Conservation (phyloP, 2,888 invertebrate species). For the Sphinx pinastri region DNA sequence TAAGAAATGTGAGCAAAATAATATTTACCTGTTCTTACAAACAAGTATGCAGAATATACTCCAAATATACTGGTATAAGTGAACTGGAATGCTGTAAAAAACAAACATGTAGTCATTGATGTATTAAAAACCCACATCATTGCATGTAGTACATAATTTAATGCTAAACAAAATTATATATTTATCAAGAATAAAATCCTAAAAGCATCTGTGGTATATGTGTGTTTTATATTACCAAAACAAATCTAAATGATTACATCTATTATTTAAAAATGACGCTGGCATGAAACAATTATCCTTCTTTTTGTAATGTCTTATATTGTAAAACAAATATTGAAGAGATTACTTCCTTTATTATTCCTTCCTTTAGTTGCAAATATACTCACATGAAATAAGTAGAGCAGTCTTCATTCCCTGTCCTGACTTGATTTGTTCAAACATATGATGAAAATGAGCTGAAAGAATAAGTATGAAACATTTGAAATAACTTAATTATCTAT, state of each 20-base stretch:
- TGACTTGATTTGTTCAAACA: constrained; percentile 89
- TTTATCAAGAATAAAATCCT: neutral
- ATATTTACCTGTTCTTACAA: constrained; percentile 90
- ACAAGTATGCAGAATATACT: constrained; percentile 96
- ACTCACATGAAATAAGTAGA: constrained; percentile 89
- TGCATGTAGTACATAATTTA: too few relatives aligned
- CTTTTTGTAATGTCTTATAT: neutral
- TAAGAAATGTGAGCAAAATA: constrained; percentile 8
- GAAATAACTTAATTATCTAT: neutral
- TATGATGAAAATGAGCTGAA: constrained; percentile 96
- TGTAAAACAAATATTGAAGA: constrained; percentile 1
- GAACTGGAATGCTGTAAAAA: constrained; percentile 91
- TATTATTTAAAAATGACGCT: too few relatives aligned
- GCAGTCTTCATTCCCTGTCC: constrained; percentile 89
- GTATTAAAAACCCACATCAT: too few relatives aligned
- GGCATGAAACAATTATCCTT: too few relatives aligned
- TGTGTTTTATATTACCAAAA: too few relatives aligned
- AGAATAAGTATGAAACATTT: constrained; percentile 40
- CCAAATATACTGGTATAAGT: constrained; percentile 96
- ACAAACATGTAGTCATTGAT: constrained; percentile 28
- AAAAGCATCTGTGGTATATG: too few relatives aligned
- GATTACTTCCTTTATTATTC: too few relatives aligned
- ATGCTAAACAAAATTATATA: neutral
- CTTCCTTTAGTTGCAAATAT: constrained; percentile 1
- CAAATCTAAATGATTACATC: too few relatives aligned